phyloP scores from a whole-genome alignment of 2,797 vertebrate genomes.

The Oreortyx pictus region DNA sequence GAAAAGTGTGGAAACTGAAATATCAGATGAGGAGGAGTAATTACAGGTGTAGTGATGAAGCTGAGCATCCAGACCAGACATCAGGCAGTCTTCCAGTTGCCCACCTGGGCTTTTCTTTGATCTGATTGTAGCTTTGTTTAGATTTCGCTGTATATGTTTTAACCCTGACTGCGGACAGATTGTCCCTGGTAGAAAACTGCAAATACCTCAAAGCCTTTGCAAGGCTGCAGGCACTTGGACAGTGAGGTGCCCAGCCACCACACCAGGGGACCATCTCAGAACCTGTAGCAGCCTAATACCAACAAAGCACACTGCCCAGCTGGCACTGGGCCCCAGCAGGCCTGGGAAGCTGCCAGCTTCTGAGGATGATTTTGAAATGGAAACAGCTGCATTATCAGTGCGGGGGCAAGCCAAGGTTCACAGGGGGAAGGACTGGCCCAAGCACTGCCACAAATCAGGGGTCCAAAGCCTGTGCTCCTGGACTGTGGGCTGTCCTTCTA shows the following conservation, averaged over 20 bases:
- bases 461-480: background rate
- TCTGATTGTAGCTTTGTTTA: background rate
- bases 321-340: background rate
- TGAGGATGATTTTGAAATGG: background rate
- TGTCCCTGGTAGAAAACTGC: background rate
- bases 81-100: background rate
- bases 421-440: background rate
- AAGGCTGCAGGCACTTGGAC: background rate
- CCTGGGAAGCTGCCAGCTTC: background rate
- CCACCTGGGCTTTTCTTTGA: background rate
- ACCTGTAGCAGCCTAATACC: background rate
- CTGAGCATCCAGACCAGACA: background rate
- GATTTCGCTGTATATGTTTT: background rate
- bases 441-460: background rate
- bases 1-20: background rate
- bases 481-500: background rate
- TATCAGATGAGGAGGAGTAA: background rate
- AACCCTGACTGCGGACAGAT: background rate
- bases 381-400: background rate
- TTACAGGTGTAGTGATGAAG: background rate
- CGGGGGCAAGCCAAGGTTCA: background rate
- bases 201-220: background rate
- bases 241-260: background rate
- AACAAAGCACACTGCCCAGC: background rate
- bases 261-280: rapidly evolving